Conservation (phyloP, 2,113 vertebrate species). For the Ginglymostoma cirratum region DNA sequence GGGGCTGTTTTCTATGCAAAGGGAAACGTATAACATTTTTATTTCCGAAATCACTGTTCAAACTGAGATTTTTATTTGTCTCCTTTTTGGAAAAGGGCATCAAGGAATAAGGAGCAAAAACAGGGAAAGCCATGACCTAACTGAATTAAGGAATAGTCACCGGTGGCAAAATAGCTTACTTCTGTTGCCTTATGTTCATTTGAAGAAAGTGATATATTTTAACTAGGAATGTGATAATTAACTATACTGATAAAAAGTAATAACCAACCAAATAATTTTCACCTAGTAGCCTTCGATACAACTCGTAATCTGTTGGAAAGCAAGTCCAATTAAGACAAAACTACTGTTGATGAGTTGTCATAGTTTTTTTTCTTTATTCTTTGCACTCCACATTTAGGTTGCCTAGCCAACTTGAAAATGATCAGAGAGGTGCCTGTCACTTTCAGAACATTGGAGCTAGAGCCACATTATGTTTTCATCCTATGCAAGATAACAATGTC, state of each 20-base stretch:
- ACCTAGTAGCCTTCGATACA: neutral
- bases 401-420: constrained; percentile 1
- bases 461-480: neutral
- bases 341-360: neutral
- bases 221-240: neutral
- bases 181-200: neutral
- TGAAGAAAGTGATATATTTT: neutral
- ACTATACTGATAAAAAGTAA: neutral
- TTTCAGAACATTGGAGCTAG: neutral
- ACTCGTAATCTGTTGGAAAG: neutral
- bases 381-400: constrained; percentile 8
- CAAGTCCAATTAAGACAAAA: neutral
- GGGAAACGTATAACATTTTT: neutral
- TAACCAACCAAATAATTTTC: neutral
- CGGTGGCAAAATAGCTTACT: too few species aligned
- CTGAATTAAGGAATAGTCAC: neutral
- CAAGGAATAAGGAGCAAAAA: neutral
- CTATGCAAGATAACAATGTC: neutral
- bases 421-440: neutral
- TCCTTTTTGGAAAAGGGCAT: neutral
- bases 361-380: neutral
- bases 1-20: neutral
- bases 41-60: neutral
- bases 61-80: neutral
- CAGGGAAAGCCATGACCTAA: neutral